Conservation (phyloP, 1,140 invertebrate species). For the Daktulosphaira vitifoliae region DNA sequence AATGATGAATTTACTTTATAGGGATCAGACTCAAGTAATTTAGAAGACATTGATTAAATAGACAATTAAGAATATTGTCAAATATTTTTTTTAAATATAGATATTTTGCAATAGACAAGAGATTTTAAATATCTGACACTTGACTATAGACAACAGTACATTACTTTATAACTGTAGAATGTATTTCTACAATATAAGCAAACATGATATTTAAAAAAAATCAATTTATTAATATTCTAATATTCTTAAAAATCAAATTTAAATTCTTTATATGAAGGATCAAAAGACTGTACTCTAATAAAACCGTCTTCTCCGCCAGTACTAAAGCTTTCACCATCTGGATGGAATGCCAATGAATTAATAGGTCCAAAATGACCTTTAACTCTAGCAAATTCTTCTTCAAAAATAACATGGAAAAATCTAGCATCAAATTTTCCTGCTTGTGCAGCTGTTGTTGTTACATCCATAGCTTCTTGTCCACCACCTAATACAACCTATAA, state of each 20-base stretch:
- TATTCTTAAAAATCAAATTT: slow-evolving; percentile 76
- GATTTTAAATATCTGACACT: too few species aligned
- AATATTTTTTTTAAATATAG: too few species aligned
- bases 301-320: slow-evolving; percentile 99
- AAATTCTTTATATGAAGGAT: slow-evolving; percentile 93
- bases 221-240: too few species aligned
- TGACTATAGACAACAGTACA: too few species aligned
- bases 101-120: too few species aligned
- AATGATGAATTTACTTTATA: too few species aligned
- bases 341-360: slow-evolving; percentile 96
- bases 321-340: slow-evolving; percentile 92
- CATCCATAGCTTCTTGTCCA: slow-evolving; percentile 98
- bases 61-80: too few species aligned
- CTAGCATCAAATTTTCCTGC: slow-evolving; percentile 97
- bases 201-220: too few species aligned
- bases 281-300: slow-evolving; percentile 90
- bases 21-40: too few species aligned
- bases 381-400: slow-evolving; percentile 96
- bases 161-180: too few species aligned
- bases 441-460: slow-evolving; percentile 91
- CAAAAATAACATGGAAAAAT: slow-evolving; percentile 98
- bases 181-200: too few species aligned
- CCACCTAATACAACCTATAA: slow-evolving; percentile 81
- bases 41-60: too few species aligned
- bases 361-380: slow-evolving; percentile 99